These are phyloP conservation scores for Leptinotarsa peninsularis DNA, from an alignment of 2,888 invertebrate genomes.

Conservation along the genomic window DNA sequence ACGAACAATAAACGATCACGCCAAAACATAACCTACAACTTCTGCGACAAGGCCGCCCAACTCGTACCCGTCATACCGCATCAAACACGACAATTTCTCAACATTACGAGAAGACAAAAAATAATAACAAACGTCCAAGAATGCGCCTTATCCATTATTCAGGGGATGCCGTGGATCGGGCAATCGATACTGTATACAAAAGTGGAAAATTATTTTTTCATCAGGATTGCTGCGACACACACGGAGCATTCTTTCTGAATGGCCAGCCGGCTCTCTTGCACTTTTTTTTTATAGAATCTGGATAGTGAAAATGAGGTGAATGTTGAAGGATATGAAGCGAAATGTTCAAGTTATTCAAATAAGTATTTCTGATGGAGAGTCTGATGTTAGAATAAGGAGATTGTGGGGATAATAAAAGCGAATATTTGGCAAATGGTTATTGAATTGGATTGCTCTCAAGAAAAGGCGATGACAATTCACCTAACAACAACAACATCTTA, in stretches of 20 bases:
- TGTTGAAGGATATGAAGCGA: too few relatives aligned
- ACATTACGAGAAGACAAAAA: constrained; percentile 32
- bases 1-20: constrained; percentile 6
- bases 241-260: constrained; percentile 40
- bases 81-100: constrained; percentile 34
- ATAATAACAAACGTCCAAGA: constrained; percentile 38
- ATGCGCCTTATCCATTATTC: constrained; percentile 43
- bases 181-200: constrained; percentile 51
- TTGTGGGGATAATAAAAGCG: too few relatives aligned
- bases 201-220: constrained; percentile 62
- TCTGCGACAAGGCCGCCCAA: constrained; percentile 27
- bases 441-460: too few relatives aligned
- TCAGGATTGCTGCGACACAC: constrained; percentile 55
- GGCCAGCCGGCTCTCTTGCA: neutral
- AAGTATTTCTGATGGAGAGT: too few relatives aligned
- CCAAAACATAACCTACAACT: constrained; percentile 17
- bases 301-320: too few relatives aligned
- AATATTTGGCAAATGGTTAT: too few relatives aligned
- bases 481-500: too few relatives aligned
- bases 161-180: constrained; percentile 22
- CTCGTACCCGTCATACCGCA: constrained; percentile 30
- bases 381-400: too few relatives aligned
- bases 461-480: too few relatives aligned
- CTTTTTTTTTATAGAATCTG: too few relatives aligned
- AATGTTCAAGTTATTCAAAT: too few relatives aligned